Percentiles rank a stretch among this genome's conserved stretches.
Conservation (phyloP, 2,113 vertebrate genomes). For the Phylloscopus trochiloides region DNA sequence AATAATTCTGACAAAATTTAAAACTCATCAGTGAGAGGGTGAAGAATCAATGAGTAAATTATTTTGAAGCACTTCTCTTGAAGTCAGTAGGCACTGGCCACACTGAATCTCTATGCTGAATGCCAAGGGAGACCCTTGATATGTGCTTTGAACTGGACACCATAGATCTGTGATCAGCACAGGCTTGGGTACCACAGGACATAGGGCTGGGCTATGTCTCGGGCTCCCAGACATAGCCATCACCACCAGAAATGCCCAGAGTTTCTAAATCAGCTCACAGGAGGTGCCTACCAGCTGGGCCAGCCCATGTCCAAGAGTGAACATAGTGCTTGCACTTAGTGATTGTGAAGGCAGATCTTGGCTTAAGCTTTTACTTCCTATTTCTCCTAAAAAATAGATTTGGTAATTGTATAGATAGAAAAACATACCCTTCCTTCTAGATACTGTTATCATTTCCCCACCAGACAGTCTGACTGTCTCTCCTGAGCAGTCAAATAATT, state of each 20-base stretch:
- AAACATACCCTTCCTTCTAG: neutral
- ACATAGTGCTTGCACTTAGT: neutral
- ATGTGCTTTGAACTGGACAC: neutral
- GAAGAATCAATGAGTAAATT: neutral
- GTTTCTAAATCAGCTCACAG: neutral
- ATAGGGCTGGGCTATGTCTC: too few species aligned
- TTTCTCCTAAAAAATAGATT: neutral
- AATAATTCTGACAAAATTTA: neutral
- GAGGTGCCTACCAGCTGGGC: neutral
- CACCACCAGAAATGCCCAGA: neutral
- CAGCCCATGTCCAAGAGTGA: neutral
- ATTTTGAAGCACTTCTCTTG: neutral
- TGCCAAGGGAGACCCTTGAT: neutral
- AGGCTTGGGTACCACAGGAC: neutral
- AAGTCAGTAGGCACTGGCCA: neutral
- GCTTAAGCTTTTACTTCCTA: neutral
- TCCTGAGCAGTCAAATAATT: neutral
- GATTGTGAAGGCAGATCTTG: rapidly evolving
- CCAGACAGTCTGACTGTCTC: neutral
- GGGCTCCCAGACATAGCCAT: rapidly evolving
- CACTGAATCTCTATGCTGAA: neutral
- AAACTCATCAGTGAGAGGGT: neutral
- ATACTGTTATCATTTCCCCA: neutral
- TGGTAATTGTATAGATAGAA: neutral
- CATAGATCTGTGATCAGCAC: neutral